Evolutionary conservation across 1,140 invertebrate genomes (phyloP), one percentile per base, ranked within the genome.

Genomic region (Drosophila eugracilis): DNA sequence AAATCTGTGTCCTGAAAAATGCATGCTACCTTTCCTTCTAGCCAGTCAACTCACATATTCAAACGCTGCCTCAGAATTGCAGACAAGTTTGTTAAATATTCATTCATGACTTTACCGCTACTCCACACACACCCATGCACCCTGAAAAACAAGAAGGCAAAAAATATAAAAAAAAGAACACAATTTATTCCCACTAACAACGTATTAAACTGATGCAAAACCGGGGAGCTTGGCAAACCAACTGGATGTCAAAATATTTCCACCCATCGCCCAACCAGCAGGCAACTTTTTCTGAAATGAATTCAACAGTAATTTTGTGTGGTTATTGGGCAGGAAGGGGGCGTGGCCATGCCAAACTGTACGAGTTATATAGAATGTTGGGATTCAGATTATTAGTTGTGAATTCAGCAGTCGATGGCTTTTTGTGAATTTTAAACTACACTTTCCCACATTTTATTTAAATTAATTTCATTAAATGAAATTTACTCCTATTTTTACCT

Each of bases 61-160:
- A 78, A 71, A 58, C 45, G 53, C 30, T 48, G 45, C 58, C 73
- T 60, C 54, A 73, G 62, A 85, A 77, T 74, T 86, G 45, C 70
- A 52, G 63, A 81, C 74, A 88, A 71, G 69, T 78, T 81, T 55
- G 73, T 88, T 88, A 86, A 86, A 86, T 88, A 86, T 86, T 88
- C 81, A 86, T 81, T 75, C 63, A 73, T 78, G 70, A 65, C 63
- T 79, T 55, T 52, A 58, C 65, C 75, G 48, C 79, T n/a, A n/a
- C n/a, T n/a, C n/a, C n/a, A n/a, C 74, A 71, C 55, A 69, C 79
- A 78, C 66, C 21, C 44, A 37, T 50, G 19, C 15, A 50, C 14
- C 26, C 12, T 19, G 28, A 17, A 21, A 22, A 52, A 36, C 2
- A 10, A n/a, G 9, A 14, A 7, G 24, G 17, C 41, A 19, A 36